Conservation (phyloP, 2,888 invertebrate genomes). For the Athalia cordata region DNA sequence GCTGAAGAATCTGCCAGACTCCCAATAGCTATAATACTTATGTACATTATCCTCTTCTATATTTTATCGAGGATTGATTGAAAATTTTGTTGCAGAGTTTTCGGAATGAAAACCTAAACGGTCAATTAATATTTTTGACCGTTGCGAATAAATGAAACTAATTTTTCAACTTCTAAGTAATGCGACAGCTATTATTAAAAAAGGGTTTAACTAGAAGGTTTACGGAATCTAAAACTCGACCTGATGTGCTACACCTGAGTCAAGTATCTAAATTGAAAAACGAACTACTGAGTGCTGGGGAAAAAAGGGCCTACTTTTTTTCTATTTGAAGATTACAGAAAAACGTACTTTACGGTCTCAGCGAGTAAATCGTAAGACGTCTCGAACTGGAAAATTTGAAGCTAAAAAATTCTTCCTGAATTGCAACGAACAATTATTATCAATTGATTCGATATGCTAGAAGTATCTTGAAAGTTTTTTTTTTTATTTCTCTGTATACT, state of each 20-base stretch:
- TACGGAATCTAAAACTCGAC: not conserved
- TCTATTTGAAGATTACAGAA: conserved; percentile 4
- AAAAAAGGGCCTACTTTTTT: not conserved
- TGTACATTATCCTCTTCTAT: conserved; percentile 7
- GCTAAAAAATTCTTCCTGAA: not conserved
- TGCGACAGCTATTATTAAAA: not conserved
- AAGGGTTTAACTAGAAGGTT: not conserved
- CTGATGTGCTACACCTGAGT: too few relatives aligned
- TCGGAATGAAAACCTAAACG: not conserved
- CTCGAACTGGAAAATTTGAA: conserved; percentile 20
- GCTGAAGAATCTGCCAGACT: conserved; percentile 4
- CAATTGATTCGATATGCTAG: not conserved
- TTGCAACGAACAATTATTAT: not conserved
- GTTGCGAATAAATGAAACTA: not conserved
- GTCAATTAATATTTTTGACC: too few relatives aligned
- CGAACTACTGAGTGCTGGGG: conserved; percentile 19
- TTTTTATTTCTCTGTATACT: too few relatives aligned
- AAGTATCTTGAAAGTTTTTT: not conserved
- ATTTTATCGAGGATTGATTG: too few relatives aligned
- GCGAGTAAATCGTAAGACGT: not conserved
- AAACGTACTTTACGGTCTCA: conserved; percentile 18
- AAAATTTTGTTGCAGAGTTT: not conserved
- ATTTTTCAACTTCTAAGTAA: conserved; percentile 13
- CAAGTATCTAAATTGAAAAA: not conserved
- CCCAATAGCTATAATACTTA: conserved; percentile 13